Evolutionary conservation across 2,888 invertebrate species (phyloP).

Genomic region (Polietes domitor): DNA sequence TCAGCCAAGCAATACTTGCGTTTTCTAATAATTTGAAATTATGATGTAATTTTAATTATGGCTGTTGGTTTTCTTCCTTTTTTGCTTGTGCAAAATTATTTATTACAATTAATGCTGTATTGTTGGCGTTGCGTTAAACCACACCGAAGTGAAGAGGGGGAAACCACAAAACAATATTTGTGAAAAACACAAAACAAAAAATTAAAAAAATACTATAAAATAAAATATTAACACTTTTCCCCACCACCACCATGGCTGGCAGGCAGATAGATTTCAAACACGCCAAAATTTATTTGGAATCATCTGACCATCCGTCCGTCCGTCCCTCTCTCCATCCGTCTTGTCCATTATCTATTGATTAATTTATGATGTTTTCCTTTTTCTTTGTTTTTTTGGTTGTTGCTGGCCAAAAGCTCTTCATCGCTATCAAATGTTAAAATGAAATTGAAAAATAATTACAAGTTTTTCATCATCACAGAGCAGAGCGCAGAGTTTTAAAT

Average conservation of each 20-base stretch:
- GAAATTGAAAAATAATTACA: slow-evolving; percentile 64
- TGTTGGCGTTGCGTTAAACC: not conserved
- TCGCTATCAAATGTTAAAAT: slow-evolving; percentile 22
- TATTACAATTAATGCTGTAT: not conserved
- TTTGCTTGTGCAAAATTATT: not conserved
- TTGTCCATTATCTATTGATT: not conserved
- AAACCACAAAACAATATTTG: not conserved
- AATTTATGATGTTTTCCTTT: not conserved
- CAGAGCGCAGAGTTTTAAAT: no score
- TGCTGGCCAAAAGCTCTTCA: not conserved
- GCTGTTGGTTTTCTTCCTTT: not conserved
- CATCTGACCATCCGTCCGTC: not conserved
- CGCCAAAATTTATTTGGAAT: not conserved
- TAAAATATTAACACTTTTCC: not conserved
- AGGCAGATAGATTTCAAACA: not conserved
- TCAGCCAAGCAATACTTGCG: not conserved
- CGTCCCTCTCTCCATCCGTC: not conserved
- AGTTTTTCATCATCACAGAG: slow-evolving; percentile 51
- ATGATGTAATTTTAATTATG: slow-evolving; percentile 10
- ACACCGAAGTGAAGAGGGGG: not conserved
- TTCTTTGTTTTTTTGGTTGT: not conserved
- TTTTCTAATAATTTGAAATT: not conserved
- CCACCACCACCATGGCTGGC: not conserved
- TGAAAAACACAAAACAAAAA: not conserved
- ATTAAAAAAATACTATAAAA: not conserved